Evolutionary conservation across 2,888 invertebrate genomes (phyloP).

Genomic region (Lamellibrachia columna): DNA sequence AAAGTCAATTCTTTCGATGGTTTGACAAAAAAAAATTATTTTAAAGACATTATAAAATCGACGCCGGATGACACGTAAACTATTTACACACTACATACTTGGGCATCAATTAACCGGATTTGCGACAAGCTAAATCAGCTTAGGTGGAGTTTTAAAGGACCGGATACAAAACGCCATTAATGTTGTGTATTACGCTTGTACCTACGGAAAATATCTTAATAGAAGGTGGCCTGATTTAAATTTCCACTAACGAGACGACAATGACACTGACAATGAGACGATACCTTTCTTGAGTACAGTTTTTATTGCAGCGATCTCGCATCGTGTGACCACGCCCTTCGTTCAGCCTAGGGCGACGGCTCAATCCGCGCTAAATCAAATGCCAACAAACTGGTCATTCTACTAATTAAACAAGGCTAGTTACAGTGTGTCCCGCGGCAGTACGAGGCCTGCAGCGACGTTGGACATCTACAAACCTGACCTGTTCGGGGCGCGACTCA

Average conservation of each 20-base stretch:
- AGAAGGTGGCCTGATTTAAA: background rate
- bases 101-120: no score
- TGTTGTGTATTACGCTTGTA: background rate
- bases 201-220: background rate
- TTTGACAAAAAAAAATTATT: no score
- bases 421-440: background rate
- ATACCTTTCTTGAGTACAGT: background rate
- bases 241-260: background rate
- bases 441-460: background rate
- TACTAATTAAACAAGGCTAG: conserved; percentile 12
- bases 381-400: conserved; percentile 4
- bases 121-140: no score
- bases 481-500: background rate
- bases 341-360: background rate
- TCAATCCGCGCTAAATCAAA: conserved; percentile 12
- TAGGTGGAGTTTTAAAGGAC: background rate
- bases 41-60: no score
- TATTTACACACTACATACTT: no score
- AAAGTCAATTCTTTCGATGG: no score
- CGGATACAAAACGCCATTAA: background rate
- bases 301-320: conserved; percentile 5
- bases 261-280: background rate
- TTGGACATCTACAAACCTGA: background rate
- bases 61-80: no score
- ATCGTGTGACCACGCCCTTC: background rate